phyloP scores from a whole-genome alignment of 1,140 invertebrate species.

The Drosophila pruinosa region DNA sequence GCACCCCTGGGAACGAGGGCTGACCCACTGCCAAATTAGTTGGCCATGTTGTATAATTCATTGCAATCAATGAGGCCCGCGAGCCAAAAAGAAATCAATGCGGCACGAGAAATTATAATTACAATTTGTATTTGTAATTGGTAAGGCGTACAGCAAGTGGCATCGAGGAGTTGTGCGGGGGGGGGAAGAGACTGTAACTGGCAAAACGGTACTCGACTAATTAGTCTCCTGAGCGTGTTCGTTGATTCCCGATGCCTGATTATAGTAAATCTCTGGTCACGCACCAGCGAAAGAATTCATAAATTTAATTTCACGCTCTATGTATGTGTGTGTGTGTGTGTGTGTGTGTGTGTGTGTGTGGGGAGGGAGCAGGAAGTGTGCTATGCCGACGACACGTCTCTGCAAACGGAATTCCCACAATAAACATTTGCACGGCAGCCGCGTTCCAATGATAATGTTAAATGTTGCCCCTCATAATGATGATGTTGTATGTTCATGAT shows the following conservation, averaged over 20 bases:
- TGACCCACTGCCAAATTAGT: constrained; percentile 46
- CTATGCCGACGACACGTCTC: constrained; percentile 51
- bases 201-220: constrained; percentile 51
- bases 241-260: constrained; percentile 77
- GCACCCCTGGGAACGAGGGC: constrained; percentile 8
- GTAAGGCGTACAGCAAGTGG: neutral
- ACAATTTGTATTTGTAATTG: constrained; percentile 59
- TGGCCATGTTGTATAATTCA: constrained; percentile 54
- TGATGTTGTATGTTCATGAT: constrained; percentile 42
- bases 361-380: neutral
- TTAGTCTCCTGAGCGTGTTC: constrained; percentile 80
- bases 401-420: constrained; percentile 69
- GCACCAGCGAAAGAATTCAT: constrained; percentile 80
- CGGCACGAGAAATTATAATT: constrained; percentile 77
- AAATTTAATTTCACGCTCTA: constrained; percentile 72
- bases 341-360: neutral
- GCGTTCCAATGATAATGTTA: constrained; percentile 60
- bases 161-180: neutral
- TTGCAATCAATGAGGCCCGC: constrained; percentile 38
- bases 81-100: constrained; percentile 40
- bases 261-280: constrained; percentile 81
- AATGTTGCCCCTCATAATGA: constrained; percentile 52
- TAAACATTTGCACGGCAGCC: constrained; percentile 74
- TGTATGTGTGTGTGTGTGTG: neutral
- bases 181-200: neutral